Evolutionary conservation across 2,888 invertebrate species (phyloP).

Genomic region (Ectobius pallidus): DNA sequence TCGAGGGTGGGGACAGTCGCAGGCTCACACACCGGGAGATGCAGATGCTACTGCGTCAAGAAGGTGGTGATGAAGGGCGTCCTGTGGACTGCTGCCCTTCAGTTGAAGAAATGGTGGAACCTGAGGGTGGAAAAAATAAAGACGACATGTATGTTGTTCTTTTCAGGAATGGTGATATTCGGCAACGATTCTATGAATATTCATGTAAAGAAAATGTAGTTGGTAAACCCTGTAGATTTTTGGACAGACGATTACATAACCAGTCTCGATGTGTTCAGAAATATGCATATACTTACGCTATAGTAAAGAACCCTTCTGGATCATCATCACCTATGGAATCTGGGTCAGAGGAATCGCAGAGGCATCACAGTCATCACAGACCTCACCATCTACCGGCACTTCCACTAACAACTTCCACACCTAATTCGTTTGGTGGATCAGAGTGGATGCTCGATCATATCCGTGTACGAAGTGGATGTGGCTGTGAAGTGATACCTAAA

Average conservation of each 20-base stretch:
- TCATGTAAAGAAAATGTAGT: constrained; percentile 75
- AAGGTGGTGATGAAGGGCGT: constrained; percentile 58
- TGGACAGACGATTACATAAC: constrained; percentile 71
- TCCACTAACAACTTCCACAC: constrained; percentile 9
- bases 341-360: constrained; percentile 50
- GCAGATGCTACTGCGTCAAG: constrained; percentile 65
- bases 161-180: constrained; percentile 58
- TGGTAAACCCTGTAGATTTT: constrained; percentile 74
- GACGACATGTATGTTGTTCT: constrained; percentile 74
- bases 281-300: constrained; percentile 83
- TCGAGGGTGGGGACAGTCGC: constrained; percentile 46
- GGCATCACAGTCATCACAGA: constrained; percentile 52
- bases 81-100: constrained; percentile 83
- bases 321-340: constrained; percentile 51
- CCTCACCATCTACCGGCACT: constrained; percentile 38
- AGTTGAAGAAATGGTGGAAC: constrained; percentile 76
- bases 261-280: constrained; percentile 83
- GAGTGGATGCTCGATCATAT: constrained; percentile 85
- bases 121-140: constrained; percentile 76
- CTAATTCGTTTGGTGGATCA: constrained; percentile 44
- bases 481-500: constrained; percentile 74
- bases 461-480: constrained; percentile 80
- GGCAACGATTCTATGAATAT: constrained; percentile 71
- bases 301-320: constrained; percentile 68
- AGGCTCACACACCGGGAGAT: constrained; percentile 66